Evolutionary conservation across 1,140 invertebrate species (phyloP), one percentile per base, ranked within the genome.

Genomic region (Lethocerus indicus): DNA sequence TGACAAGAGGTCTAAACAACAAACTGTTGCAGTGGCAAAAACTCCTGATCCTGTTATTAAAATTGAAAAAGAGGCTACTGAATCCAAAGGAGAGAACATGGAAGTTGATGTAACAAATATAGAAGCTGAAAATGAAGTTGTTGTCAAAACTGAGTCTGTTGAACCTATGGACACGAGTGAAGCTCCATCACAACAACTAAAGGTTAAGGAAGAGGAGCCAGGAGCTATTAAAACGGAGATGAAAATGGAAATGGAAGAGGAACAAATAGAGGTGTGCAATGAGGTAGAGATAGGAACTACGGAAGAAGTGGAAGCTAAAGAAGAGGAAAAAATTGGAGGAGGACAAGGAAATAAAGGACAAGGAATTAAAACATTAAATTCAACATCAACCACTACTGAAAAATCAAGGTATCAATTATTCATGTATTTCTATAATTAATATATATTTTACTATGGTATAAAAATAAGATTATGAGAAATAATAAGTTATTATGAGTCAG

Each of bases 231-330:
- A 47, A 28, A 7, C 46, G 12, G 16, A n/a, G n/a, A 14, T 41
- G 1, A 51, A 54, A 42, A 45, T 45, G 4, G 40, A 52, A 54
- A 36, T 41, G 12, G 52, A 57, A 47, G 49, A 51, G 41, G 48
- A 50, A 3, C 21, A 29, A 12, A 51, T 49, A 28, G 51, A 51
- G 21, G 52, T 56, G 1, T 56, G 52, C 32, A 56, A 58, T 36
- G 56, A 58, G 50, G 54, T 58, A 1, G 57, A 58, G 45, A 54
- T 54, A 14, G 55, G 51, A 32, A 53, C 53, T 1, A 51, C 54
- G 26, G 39, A 49, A 49, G 18, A 44, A 21, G 40, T 49, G 14
- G 45, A 44, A 49, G 39, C 3, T 27, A 37, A 53, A 41, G 47
- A 49, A 37, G 24, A 42, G 23, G 40, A 20, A n/a, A 24, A 42